Evolutionary conservation across 2,113 vertebrate genomes (phyloP), one percentile per base, ranked within the genome.

Genomic region (Elephas maximus): DNA sequence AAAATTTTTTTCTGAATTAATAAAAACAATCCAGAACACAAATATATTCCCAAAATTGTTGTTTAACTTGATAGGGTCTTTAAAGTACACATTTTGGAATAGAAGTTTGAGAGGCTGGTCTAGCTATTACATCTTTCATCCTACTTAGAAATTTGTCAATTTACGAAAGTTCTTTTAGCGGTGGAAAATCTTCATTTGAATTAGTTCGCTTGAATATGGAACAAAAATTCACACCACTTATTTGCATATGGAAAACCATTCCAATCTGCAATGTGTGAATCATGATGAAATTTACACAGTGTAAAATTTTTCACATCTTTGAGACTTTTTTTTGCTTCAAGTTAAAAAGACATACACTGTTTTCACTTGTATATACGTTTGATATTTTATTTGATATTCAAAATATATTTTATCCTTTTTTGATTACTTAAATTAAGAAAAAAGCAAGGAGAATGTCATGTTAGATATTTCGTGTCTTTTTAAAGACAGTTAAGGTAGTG

Each of bases 151-250:
- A 41, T 24, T 30, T 91, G 2, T n/a, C 82, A 94, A 63, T 74
- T 95, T 63, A 53, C 57, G 88, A 62, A 79, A 1, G 0, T 65
- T 96, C 26, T 76, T 79, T 80, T 30, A 93, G 51, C 48, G 93
- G 24, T 57, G 0, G 6, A 87, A 71, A 89, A 84, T 88, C 41
- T 87, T 90, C 30, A 93, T 81, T 94, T 89, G 48, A 95, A 79
- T 57, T 89, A 24, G 9, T 77, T 82, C 10, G 82, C 88, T 90
- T 85, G 83, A 97, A 90, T 60, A 92, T 24, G 4, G 63, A 67
- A 74, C 21, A 94, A 92, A 71, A 11, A 48, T 23, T 95, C 44
- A 89, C 24, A 51, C 3, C 30, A 90, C 33, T 96, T 33, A 93
- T 90, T 92, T 96, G 17, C 69, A 88, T 44, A 69, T 0, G 30